Evolutionary conservation across 2,797 vertebrate genomes (phyloP), one percentile per base, ranked within the genome.

Genomic region (Darevskia mixta): DNA sequence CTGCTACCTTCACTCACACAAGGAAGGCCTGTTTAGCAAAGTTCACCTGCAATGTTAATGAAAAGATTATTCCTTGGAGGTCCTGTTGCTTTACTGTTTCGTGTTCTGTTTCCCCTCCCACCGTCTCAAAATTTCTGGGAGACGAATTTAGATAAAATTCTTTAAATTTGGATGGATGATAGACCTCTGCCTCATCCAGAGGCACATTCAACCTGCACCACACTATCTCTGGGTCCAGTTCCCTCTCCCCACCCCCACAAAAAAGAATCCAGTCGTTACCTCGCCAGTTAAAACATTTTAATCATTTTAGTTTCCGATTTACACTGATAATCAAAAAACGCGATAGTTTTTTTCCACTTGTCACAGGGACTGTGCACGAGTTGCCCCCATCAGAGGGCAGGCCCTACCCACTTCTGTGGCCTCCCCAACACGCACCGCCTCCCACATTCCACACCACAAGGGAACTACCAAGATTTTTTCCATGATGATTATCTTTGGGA

Each of bases 311-410:
- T 72, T 76, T 81, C 64, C 71, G 6, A 85, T 86, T 76, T 82
- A 76, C 88, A 89, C 71, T n/a, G 69, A 86, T 89, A 85, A 89
- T 86, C 25, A 66, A 80, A 85, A 85, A 49, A 7, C 55, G 41
- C 73, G 45, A 82, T n/a, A 88, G n/a, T 55, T 27, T 73, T 55
- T 41, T 49, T 61, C 25, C 83, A 67, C 71, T 64, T 69, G 58
- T 67, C 45, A 15, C 49, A 17, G 58, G 43, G 61, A 58, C 43
- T 58, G 43, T 58, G 23, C 23, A 6, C 11, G 5, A 75, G 58
- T 43, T 43, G 17, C 35, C 32, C 27, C 75, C 61, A 41, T 58
- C 27, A 41, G 76, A 75, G 29, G 25, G 35, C 49, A 45, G n/a
- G 58, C 55, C 77, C 80, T 23, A 25, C 27, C 41, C 35, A 35